phyloP scores from a whole-genome alignment of 2,113 vertebrate genomes.

The Reinhardtius hippoglossoides region DNA sequence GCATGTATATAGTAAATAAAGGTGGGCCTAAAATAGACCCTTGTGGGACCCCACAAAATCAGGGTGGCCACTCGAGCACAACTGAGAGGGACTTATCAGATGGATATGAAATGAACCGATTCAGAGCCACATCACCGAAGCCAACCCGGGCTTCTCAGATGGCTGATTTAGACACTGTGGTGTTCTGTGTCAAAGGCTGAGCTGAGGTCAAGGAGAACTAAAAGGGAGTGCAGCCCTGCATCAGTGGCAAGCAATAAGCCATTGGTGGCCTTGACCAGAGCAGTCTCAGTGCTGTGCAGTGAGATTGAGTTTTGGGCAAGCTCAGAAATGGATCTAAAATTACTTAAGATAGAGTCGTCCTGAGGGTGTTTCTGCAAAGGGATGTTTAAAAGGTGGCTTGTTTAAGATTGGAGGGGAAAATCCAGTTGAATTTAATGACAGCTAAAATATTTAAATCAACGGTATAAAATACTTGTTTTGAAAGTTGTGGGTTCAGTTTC shows the following conservation, averaged over 20 bases:
- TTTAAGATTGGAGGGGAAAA: not conserved
- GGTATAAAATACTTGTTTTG: not conserved
- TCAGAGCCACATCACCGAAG: not conserved
- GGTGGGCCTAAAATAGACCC: not conserved
- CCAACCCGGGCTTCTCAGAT: not conserved
- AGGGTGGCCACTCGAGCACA: not conserved
- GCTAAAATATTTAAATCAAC: not conserved
- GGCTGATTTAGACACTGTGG: not conserved
- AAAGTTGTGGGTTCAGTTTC: too few species aligned
- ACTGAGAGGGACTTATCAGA: too few species aligned
- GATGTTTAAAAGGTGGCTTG: not conserved
- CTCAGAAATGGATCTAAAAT: not conserved
- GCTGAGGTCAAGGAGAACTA: not conserved
- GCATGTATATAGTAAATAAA: not conserved
- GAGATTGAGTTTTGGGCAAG: not conserved
- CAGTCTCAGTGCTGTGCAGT: not conserved
- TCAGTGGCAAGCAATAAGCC: not conserved
- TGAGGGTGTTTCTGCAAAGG: not conserved
- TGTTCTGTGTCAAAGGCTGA: not conserved
- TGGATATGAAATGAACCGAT: not conserved
- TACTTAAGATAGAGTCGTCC: not conserved
- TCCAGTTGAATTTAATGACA: not conserved
- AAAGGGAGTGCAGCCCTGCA: not conserved
- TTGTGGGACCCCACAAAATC: not conserved
- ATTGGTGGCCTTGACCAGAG: not conserved